Evolutionary conservation across 2,797 vertebrate genomes (phyloP).

Genomic region (Squalus acanthias): DNA sequence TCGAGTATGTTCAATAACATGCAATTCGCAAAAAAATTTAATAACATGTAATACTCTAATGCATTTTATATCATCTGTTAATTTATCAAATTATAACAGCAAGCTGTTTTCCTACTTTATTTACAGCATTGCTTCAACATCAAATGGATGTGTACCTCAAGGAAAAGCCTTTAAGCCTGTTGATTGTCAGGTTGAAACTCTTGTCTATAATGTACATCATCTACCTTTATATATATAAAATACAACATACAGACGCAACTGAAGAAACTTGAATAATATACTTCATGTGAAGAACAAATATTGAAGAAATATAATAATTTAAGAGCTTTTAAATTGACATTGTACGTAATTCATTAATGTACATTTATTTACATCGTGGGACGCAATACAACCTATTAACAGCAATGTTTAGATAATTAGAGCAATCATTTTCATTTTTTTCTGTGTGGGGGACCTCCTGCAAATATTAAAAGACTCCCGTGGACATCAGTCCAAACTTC

Average conservation of each 20-base stretch:
- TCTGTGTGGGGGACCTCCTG: neutral
- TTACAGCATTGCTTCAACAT: slow-evolving; percentile 59
- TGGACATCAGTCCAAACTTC: neutral
- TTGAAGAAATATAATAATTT: slow-evolving; percentile 29
- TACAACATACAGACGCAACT: neutral
- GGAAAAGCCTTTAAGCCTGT: slow-evolving; percentile 55
- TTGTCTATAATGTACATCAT: slow-evolving; percentile 65
- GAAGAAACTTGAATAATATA: slow-evolving; percentile 1
- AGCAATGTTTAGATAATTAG: neutral
- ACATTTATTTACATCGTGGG: neutral
- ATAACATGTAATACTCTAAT: neutral
- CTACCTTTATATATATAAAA: slow-evolving; percentile 50
- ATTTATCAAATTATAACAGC: neutral
- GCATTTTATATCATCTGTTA: neutral
- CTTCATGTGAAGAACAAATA: neutral
- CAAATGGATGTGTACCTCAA: slow-evolving; percentile 57
- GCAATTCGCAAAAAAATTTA: neutral
- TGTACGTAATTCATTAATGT: neutral
- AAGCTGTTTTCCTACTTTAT: slow-evolving; percentile 30
- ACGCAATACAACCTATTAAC: neutral
- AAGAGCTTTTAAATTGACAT: neutral
- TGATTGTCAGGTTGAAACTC: slow-evolving; percentile 61
- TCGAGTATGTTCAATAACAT: neutral
- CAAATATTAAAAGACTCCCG: neutral
- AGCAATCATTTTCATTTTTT: neutral